These are phyloP conservation scores for Crocidura indochinensis DNA, from an alignment of 2,797 vertebrate species.

Conservation along the genomic window DNA sequence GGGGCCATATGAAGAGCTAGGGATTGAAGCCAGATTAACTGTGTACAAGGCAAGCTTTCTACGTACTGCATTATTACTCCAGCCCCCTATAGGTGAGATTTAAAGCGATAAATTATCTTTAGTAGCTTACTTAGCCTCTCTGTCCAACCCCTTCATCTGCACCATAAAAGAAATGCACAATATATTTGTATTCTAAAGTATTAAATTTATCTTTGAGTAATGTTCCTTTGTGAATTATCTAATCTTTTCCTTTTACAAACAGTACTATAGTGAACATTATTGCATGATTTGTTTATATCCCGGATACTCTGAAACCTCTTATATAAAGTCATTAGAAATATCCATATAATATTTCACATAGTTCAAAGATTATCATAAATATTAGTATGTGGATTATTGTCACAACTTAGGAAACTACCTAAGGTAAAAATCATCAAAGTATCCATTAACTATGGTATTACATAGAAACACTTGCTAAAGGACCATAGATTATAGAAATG, in stretches of 20 bases:
- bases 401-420: constrained; percentile 55
- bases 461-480: constrained; percentile 47
- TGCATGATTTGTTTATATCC: neutral
- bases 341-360: constrained; percentile 45
- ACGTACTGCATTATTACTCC: no score
- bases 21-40: no score
- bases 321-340: constrained; percentile 57
- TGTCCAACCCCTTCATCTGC: no score
- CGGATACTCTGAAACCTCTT: constrained; percentile 37
- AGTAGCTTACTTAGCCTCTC: no score
- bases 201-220: constrained; percentile 21
- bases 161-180: neutral
- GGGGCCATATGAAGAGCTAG: no score
- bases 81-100: no score
- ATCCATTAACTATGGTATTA: constrained; percentile 39
- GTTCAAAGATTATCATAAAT: constrained; percentile 33
- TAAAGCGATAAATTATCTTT: no score
- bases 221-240: constrained; percentile 38
- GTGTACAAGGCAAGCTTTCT: no score
- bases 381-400: constrained; percentile 60
- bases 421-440: constrained; percentile 54
- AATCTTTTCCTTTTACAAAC: constrained; percentile 39
- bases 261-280: constrained; percentile 10
- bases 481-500: constrained; percentile 28
- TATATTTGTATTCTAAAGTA: neutral